phyloP scores from a whole-genome alignment of 1,140 invertebrate species.

The Drosophila pachea region DNA sequence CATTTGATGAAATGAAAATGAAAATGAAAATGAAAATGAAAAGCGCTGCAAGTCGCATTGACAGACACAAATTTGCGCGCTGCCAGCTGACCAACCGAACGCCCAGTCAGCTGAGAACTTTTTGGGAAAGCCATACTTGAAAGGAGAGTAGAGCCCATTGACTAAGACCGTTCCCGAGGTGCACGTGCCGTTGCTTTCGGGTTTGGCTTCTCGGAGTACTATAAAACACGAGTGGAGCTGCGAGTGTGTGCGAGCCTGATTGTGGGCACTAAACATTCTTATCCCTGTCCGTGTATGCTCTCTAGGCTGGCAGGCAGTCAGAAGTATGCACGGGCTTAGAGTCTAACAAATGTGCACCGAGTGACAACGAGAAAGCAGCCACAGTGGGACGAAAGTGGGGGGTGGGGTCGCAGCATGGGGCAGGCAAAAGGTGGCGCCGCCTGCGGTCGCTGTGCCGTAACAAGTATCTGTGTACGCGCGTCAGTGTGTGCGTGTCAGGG shows the following conservation, averaged over 20 bases:
- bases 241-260: constrained; percentile 6
- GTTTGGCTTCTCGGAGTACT: constrained; percentile 47
- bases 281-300: constrained; percentile 50
- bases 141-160: constrained; percentile 39
- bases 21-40: constrained; percentile 28
- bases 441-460: constrained; percentile 41
- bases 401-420: constrained; percentile 7
- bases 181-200: constrained; percentile 72
- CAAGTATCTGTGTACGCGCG: constrained; percentile 6
- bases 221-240: constrained; percentile 17
- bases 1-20: constrained; percentile 70
- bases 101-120: too few relatives aligned
- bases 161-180: constrained; percentile 58
- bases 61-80: constrained; percentile 7
- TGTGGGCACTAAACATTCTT: constrained; percentile 71
- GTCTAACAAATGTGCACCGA: constrained; percentile 74
- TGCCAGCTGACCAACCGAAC: neutral
- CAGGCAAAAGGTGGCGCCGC: constrained; percentile 56
- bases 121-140: too few relatives aligned
- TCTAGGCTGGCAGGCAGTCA: constrained; percentile 22
- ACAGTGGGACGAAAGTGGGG: neutral
- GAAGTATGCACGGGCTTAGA: constrained; percentile 69
- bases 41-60: constrained; percentile 16
- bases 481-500: constrained; percentile 3
- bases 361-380: constrained; percentile 56